phyloP scores from a whole-genome alignment of 2,113 vertebrate species.

The Myanophis thanlyinensis region DNA sequence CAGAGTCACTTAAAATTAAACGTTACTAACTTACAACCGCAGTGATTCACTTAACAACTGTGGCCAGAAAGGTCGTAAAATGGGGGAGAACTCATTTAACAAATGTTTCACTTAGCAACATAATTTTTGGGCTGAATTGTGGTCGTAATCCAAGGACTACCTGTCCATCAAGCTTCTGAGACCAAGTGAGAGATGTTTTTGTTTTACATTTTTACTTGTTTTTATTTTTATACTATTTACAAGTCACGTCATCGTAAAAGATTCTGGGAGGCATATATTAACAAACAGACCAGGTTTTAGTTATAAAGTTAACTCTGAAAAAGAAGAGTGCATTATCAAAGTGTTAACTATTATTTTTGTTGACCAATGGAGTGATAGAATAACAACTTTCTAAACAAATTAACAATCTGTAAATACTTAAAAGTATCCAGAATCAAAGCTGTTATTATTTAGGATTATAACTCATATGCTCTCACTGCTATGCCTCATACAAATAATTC shows the following conservation, averaged over 20 bases:
- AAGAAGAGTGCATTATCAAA: not conserved
- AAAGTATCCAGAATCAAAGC: not conserved
- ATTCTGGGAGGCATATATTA: not conserved
- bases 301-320: not conserved
- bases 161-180: not conserved
- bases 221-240: not conserved
- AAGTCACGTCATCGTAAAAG: not conserved
- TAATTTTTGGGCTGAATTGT: too few species aligned
- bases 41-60: too few species aligned
- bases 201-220: not conserved
- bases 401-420: not conserved
- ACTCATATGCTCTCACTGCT: not conserved
- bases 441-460: not conserved
- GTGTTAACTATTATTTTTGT: not conserved
- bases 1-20: too few species aligned
- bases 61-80: too few species aligned
- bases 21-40: too few species aligned
- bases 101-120: too few species aligned
- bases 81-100: too few species aligned
- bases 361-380: not conserved
- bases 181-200: not conserved
- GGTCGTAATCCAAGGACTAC: too few species aligned
- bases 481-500: not conserved
- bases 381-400: not conserved
- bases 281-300: not conserved